Evolutionary conservation across 2,888 invertebrate species (phyloP), one percentile per base, ranked within the genome.

Genomic region (Eurytoma adleriae): DNA sequence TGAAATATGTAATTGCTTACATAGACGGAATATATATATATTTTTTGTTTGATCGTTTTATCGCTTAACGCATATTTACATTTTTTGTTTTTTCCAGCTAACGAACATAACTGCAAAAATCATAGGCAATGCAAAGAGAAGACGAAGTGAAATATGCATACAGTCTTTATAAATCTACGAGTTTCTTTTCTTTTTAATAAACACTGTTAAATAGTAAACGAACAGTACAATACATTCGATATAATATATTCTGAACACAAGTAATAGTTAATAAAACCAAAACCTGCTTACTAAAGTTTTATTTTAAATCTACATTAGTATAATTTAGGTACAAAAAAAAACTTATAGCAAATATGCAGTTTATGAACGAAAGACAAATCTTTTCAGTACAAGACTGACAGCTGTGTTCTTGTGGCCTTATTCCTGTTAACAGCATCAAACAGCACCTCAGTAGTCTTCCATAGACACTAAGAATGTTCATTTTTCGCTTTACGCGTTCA

Each of bases 241-340:
- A 71, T 56, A 57, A 76, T 27, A 61, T 75, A 79, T 70, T 74
- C 57, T 74, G 59, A 76, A 78, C 73, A 82, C 73, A 80, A 79
- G 70, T 80, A 68, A 75, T 71, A 78, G 71, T 78, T 69, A 80
- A 79, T 71, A 79, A 75, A 80, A 80, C 71, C 80, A 80, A 76
- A 76, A 82, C 77, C 75, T 77, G 72, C 79, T 82, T 78, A 57
- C 80, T 78, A 68, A n/a, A 76, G 48, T 78, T 74, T 70, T 83
- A 82, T 80, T 84, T 84, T 76, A 83, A 40, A 81, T 80, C 66
- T 84, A 80, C 73, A 83, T 83, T 83, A 84, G 79, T 85, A 84
- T 86, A 86, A 86, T 87, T 87, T 87, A 86, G 84, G 74, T 86
- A 86, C 82, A 74, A 83, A 84, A 85, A 77, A 81, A 59, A 76